Base-by-base conservation (phyloP, 2,888 invertebrate species). In the Erebia epiphron region DNA sequence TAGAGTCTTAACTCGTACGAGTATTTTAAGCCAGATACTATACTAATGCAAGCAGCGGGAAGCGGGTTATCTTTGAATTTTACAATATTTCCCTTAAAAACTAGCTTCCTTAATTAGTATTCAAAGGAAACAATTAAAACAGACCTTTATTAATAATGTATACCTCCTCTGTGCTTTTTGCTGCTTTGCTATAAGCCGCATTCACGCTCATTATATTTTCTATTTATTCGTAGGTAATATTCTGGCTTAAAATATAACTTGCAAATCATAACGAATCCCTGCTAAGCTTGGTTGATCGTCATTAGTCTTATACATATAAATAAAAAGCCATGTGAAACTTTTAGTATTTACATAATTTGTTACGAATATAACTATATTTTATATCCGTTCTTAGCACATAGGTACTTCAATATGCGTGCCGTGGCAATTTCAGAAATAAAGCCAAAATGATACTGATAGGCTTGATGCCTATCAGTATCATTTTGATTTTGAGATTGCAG, bases 121-220 rank as follows among this genome's bases (percentile, higher is more conserved):
- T 46, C 76, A 72, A 76, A 76, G 76, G 75, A 75, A 75, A 73
- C 76, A 73, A 68, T 73, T 70, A 72, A 56, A 43, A 71, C 62
- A 70, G 62, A 62, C 21, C 62, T 49, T 49, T 43, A 11, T 41
- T 21, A 49, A 46, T 21, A 49, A 49, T 21, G 49, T 21, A 9
- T 13, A 46, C 14, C 21, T 62, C 62, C 14, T 62, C 21, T 60
- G 41, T 60, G 41, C 10, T 16, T 2, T 46, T 35, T 14, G 7
- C 21, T 57, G 26, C 35, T 58, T 35, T 60, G 50, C 46, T 50
- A 18, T 60, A 68, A 58, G 73, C 75, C 75, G 75, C 75, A 75
- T 75, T 73, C 75, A 75, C 75, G 70, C 68, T 71, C 50, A 49
- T 54, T 65, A 52, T 61, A 43, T 49, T 26, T 50, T 26, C 3